These are phyloP conservation scores for Drosophila nr. perissopoda DNA, from an alignment of 2,888 invertebrate species.

Conservation along the genomic window DNA sequence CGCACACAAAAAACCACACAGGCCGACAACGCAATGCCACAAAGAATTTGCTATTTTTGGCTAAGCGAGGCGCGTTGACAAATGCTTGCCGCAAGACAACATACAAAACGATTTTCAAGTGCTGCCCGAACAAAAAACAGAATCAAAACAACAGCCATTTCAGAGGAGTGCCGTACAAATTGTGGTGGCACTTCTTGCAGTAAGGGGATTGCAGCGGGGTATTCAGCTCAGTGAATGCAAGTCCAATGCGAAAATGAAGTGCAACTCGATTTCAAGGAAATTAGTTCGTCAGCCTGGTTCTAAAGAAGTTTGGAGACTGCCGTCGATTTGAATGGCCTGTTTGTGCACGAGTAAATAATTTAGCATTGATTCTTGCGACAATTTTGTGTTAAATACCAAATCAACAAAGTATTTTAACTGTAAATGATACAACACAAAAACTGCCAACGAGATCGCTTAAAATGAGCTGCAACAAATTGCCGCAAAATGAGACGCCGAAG, in stretches of 20 bases:
- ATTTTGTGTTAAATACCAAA: constrained; percentile 6
- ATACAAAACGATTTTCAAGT: constrained; percentile 50
- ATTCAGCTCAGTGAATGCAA: background rate
- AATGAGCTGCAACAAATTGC: constrained; percentile 52
- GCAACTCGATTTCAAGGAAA: constrained; percentile 17
- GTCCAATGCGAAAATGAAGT: background rate
- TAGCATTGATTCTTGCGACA: constrained; percentile 9
- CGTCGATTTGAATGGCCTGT: constrained; percentile 1
- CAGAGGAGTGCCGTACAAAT: constrained; percentile 11
- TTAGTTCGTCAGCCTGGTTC: background rate
- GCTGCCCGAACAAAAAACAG: constrained; percentile 27
- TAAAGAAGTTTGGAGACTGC: background rate
- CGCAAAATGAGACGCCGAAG: constrained; percentile 12
- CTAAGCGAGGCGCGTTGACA: constrained; percentile 55
- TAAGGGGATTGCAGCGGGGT: background rate
- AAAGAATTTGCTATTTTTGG: constrained; percentile 17
- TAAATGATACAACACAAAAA: constrained; percentile 27
- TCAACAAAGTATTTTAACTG: background rate
- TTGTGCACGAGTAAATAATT: constrained; percentile 15
- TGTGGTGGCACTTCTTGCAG: background rate
- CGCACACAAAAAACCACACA: background rate
- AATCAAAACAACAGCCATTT: constrained; percentile 8
- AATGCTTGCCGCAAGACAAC: constrained; percentile 52
- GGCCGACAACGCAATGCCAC: constrained; percentile 20
- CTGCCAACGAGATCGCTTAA: constrained; percentile 26